phyloP scores from a whole-genome alignment of 30 jellyfish, hydroid and myxozoan genomes.

The Aurelia aurita complex sp. Pacific region DNA sequence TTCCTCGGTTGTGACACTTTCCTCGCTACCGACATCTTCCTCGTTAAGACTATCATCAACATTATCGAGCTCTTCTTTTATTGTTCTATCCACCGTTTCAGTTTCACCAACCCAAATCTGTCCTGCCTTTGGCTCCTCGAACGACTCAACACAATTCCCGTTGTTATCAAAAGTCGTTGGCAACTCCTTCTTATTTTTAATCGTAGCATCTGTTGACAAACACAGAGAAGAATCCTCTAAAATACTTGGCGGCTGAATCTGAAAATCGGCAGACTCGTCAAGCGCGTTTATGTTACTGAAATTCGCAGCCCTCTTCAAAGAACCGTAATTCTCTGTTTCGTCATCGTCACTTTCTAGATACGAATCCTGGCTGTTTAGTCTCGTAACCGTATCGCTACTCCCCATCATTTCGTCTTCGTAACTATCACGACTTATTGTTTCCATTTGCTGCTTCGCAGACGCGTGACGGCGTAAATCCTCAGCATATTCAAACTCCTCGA shows the following conservation, averaged over 20 bases:
- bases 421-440: slow-evolving; percentile 23
- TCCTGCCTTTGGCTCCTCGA: no score
- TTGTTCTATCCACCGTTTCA: no score
- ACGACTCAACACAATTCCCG: no score
- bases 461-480: slow-evolving; percentile 13
- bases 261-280: slow-evolving; percentile 59
- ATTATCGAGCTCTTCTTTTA: no score
- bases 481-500: slow-evolving; percentile 67
- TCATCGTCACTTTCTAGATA: slow-evolving; percentile 41
- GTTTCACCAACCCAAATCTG: no score
- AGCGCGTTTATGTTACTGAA: slow-evolving; percentile 62
- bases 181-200: background rate
- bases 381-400: slow-evolving; percentile 15
- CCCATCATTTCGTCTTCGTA: slow-evolving; percentile 35
- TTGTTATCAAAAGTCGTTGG: background rate
- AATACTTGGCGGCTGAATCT: background rate
- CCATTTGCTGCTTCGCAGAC: slow-evolving; percentile 5
- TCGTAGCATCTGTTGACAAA: no score
- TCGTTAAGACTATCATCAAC: no score
- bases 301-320: slow-evolving; percentile 69
- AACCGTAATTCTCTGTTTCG: slow-evolving; percentile 2
- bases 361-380: slow-evolving; percentile 25
- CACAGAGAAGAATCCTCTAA: no score
- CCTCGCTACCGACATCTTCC: no score
- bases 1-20: no score